Evolutionary conservation across 1,140 invertebrate species (phyloP), one percentile per base, ranked within the genome.

Genomic region (Lucilia sericata): DNA sequence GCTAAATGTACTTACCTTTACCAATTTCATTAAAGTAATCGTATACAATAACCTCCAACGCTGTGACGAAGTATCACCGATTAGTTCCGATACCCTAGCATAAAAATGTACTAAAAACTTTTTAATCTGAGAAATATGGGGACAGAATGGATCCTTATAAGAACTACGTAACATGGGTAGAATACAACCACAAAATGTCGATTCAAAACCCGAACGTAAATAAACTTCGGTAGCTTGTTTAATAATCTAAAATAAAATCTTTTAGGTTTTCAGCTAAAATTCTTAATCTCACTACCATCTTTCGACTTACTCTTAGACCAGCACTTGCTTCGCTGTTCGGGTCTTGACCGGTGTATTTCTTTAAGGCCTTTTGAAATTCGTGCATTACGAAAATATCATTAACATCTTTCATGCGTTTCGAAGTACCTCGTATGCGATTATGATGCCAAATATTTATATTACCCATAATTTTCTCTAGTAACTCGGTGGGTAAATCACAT

Each of bases 401-500:
- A 21, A 70, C 82, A 8, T 85, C 82, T 21, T 82, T 55, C 55
- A 85, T 13, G 1, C 84, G 84, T n/a, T 83, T 85, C 21, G 82
- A 85, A 13, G 84, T 85, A 14, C 55, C 82, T 5, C 84, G 84
- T 34, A 85, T 85, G 2, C 84, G 82, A 83, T 85, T 85, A 14
- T 83, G 84, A 74, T 85, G 84, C 84, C 84, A 85, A 12, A 85
- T 85, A 81, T 85, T 83, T n/a, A 85, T 80, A 42, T 83, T 65
- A 8, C 82, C 82, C 19, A 85, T 81, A 13, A 85, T 85, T 47
- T 83, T 83, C 47, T 85, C 82, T 8, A 85, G 19, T 7, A 85
- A 13, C 25, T 85, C 84, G 17, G 82, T 74, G 12, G 84, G 84
- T 36, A 95, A 90, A 36, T 93, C 93, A 21, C 91, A 91, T 9